Evolutionary conservation across 2,797 vertebrate species (phyloP), one percentile per base, ranked within the genome.

Genomic region (Semaprochilodus insignis): DNA sequence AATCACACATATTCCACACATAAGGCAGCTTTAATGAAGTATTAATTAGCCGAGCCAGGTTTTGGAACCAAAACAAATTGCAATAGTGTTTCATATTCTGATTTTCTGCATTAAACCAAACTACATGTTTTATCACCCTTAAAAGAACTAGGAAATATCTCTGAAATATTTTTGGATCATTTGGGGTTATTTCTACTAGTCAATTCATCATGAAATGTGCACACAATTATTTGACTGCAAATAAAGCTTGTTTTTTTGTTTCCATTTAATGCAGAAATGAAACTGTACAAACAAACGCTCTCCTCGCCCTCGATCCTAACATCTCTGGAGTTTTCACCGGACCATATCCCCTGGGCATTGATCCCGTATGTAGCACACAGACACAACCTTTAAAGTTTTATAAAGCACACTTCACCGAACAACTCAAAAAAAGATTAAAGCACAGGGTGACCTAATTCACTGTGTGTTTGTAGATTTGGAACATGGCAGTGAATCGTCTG

Each of bases 401-500:
- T 79, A 55, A 65, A 81, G 27, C 34, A 74, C 13, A 19, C n/a
- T 36, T 31, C 1, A 15, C 21, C 5, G 63, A 25, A 65, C 15
- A 23, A 51, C 34, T 27, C 48, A 16, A 80, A 71, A 67, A 44
- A 52, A 17, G 59, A 73, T 59, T 44, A 66, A 3, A 23, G 57
- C 23, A 63, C 48, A 57, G 36, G 69, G 7, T 54, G 25, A n/a
- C 75, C n/a, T 25, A 82, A 67, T 82, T 25, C 66, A 7, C 21
- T 78, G 82, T 85, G 71, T 70, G 63, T 14, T 40, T 34, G 75
- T 87, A 99, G 98, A 98, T 99, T n/a, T 99, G 98, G 98, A 99
- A 97, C 92, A 91, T 99, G 92, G 97, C 98, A 3, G 96, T 93
- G 84, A 99, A 99, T 85, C 97, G 97, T 0, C 96, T 99, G 85